These are phyloP conservation scores for Bicyclus anynana DNA, from an alignment of 1,140 invertebrate genomes.

Conservation along the genomic window DNA sequence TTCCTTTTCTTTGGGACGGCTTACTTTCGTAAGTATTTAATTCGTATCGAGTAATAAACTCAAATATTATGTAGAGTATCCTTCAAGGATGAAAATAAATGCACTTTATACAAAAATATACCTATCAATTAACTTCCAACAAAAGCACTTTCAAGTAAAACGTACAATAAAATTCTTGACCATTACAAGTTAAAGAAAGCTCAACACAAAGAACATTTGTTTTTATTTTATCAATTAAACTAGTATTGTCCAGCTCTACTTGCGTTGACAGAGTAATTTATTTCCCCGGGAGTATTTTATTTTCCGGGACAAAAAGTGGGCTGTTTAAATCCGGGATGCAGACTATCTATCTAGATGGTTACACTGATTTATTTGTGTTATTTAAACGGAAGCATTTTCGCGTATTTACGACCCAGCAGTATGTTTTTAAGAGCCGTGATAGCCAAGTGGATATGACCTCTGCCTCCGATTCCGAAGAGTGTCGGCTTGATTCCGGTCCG, in stretches of 20 bases:
- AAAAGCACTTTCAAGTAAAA: neutral
- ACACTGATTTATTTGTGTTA: constrained; percentile 26
- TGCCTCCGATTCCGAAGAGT: no score
- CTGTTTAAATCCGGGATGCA: constrained; percentile 21
- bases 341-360: constrained; percentile 27
- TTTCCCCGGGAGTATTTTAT: constrained; percentile 28
- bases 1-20: no score
- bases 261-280: constrained; percentile 31
- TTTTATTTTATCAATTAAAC: constrained; percentile 30
- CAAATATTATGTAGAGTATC: no score
- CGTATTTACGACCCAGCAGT: no score
- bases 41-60: no score
- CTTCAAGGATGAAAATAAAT: no score
- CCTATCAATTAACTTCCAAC: no score
- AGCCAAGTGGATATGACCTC: no score
- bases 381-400: constrained; percentile 5
- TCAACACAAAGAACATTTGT: constrained; percentile 4
- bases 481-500: no score
- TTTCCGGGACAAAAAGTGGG: constrained; percentile 27
- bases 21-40: no score
- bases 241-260: constrained; percentile 23
- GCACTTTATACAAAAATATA: no score
- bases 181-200: constrained; percentile 16
- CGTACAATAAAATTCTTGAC: constrained; percentile 1
- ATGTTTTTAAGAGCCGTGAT: no score